These are phyloP conservation scores for Danionella dracula DNA, from an alignment of 2,797 vertebrate species.

Conservation along the genomic window DNA sequence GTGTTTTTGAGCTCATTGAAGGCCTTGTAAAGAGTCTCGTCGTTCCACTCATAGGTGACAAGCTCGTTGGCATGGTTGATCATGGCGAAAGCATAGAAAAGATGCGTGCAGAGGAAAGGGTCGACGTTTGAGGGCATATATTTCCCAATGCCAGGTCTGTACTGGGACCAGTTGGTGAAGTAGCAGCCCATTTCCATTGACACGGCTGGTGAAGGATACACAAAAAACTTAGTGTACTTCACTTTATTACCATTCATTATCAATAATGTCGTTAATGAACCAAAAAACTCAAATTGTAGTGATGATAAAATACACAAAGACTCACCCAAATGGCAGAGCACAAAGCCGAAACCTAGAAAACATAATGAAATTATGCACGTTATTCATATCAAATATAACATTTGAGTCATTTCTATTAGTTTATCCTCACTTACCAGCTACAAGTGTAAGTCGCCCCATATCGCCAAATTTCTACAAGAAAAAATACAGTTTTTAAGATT, in stretches of 20 bases:
- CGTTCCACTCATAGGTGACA: slow-evolving; percentile 44
- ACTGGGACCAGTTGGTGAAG: slow-evolving; percentile 53
- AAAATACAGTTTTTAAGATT: background rate
- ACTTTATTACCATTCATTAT: too few relatives aligned
- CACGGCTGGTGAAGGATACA: slow-evolving; percentile 51
- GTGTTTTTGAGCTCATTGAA: slow-evolving; percentile 44
- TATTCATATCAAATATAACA: background rate
- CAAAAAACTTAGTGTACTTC: background rate
- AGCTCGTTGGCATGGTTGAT: slow-evolving; percentile 45
- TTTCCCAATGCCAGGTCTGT: slow-evolving; percentile 46
- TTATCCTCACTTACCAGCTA: slow-evolving; percentile 50
- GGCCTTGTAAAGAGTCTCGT: slow-evolving; percentile 40
- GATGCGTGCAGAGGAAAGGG: slow-evolving; percentile 46
- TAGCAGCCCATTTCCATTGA: slow-evolving; percentile 58
- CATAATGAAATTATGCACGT: background rate
- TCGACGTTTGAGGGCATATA: slow-evolving; percentile 46
- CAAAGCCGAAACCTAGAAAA: slow-evolving; percentile 58
- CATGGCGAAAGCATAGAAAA: slow-evolving; percentile 46
- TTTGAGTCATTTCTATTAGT: background rate
- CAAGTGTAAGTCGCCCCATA: slow-evolving; percentile 55
- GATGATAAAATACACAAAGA: too few relatives aligned
- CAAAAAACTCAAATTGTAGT: too few relatives aligned
- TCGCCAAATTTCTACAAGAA: background rate
- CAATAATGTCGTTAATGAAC: too few relatives aligned
- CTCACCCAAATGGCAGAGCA: slow-evolving; percentile 45